A percentile compares a stretch with the other conserved stretches of the same genome.
These are phyloP conservation scores for Bombus picipes DNA, from an alignment of 1,140 invertebrate genomes.

Conservation along the genomic window DNA sequence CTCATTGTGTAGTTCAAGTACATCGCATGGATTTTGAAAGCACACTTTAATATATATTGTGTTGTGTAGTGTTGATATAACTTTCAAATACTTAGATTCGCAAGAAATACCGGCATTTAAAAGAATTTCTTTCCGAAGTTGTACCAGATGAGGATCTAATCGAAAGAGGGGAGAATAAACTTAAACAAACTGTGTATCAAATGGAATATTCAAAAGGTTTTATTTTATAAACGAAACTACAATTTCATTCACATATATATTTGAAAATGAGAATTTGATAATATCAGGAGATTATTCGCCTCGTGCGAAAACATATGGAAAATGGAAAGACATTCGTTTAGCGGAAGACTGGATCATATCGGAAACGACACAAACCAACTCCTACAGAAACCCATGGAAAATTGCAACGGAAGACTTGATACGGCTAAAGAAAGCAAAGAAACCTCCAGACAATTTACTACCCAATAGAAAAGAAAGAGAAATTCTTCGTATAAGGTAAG, in stretches of 20 bases:
- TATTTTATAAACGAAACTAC: no score
- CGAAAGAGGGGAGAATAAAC: constrained; percentile 57
- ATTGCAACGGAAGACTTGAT: constrained; percentile 26
- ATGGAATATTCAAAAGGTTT: constrained; percentile 56
- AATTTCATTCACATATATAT: not conserved
- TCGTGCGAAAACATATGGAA: constrained; percentile 7
- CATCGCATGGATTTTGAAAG: not conserved
- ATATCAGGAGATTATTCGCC: constrained; percentile 28
- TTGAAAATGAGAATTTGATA: not conserved
- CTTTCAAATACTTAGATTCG: constrained; percentile 58
- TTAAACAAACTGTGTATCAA: constrained; percentile 60
- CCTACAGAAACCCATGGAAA: constrained; percentile 65
- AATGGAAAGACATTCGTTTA: constrained; percentile 39
- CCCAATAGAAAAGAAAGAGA: constrained; percentile 67
- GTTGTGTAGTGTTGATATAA: constrained; percentile 11
- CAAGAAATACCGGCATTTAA: constrained; percentile 57
- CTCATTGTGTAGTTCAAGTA: not conserved
- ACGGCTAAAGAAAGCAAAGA: constrained; percentile 22
- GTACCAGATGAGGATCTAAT: constrained; percentile 63
- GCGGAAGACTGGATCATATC: constrained; percentile 65
- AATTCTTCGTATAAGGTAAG: constrained; percentile 68
- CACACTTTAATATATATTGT: no score
- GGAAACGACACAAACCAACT: constrained; percentile 64
- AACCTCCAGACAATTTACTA: constrained; percentile 60
- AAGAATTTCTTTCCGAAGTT: constrained; percentile 50